Evolutionary conservation across 1,140 invertebrate genomes (phyloP), one percentile per base, ranked within the genome.

Genomic region (Lucilia sericata): DNA sequence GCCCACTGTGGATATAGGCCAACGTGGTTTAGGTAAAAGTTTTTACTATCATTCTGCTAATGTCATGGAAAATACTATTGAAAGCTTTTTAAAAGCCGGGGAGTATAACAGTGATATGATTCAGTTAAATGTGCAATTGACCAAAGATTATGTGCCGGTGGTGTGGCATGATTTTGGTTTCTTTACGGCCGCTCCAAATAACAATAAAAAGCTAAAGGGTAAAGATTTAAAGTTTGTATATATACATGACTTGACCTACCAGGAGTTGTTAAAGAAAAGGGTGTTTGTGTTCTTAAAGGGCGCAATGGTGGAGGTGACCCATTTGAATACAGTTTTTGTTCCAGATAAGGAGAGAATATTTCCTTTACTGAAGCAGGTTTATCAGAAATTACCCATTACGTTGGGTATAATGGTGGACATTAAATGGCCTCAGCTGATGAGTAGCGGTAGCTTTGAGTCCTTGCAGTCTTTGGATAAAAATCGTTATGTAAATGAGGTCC

Each of bases 161-260:
- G 94, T 99, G 76, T 99, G 98, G 92, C 98, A 99, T 89, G 97
- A 99, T 92, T 99, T 97, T 91, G 94, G 96, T 90, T 96, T 98
- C 55, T 96, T 95, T n/a, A 90, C 89, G 5, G 96, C 97, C 47
- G 93, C 96, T 90, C 96, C 96, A 89, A 94, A 94, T 87, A 95
- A 96, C 88, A 7, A 70, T 7, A 19, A 21, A 21, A 94, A 94
- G 85, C 94, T 95, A 89, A 92, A 94, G 74, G 93, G 93, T 85
- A 94, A 93, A 85, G 96, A 97, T 90, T 95, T 96, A 92, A 91
- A 97, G 84, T 95, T 96, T 88, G 94, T 98, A 85, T 96, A 97
- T 17, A 95, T 99, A 9, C 97, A 98, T 90, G 96, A 98, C 89
- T 93, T 99, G 55, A 97, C 95, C 76, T 93, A 96, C 85, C 94